Evolutionary conservation across 1,140 invertebrate genomes (phyloP).

Genomic region (Magallana angulata): DNA sequence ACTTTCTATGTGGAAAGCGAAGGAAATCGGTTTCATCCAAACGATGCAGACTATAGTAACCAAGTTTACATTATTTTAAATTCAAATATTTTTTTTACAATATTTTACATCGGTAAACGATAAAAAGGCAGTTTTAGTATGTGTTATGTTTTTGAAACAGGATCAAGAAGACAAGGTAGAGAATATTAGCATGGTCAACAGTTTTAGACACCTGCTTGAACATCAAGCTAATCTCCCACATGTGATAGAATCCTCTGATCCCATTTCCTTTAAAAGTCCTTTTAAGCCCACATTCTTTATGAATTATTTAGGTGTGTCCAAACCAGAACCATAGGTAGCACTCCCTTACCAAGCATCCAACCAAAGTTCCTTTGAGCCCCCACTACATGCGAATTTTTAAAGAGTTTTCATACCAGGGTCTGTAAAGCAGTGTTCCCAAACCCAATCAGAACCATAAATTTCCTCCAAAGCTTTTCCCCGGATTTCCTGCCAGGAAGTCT

Average conservation of each 20-base stretch:
- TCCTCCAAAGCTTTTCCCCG: background rate
- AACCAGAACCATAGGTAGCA: background rate
- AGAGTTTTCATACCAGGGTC: background rate
- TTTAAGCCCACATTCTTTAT: background rate
- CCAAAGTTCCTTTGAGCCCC: background rate
- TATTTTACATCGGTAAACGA: no score
- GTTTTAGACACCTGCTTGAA: background rate
- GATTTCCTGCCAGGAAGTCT: background rate
- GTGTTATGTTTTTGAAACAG: background rate
- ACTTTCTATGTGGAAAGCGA: no score
- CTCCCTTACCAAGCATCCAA: background rate
- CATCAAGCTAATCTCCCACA: background rate
- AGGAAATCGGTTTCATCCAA: no score
- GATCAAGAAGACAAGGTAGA: background rate
- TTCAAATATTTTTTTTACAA: no score
- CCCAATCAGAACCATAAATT: slow-evolving; percentile 4
- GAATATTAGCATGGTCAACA: background rate
- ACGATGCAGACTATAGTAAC: no score
- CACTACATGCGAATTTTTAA: background rate
- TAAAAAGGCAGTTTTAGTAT: no score
- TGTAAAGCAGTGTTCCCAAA: background rate
- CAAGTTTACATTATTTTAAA: no score
- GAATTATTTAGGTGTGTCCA: background rate
- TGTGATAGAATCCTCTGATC: background rate
- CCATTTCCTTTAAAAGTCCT: background rate